Percentiles rank a stretch among this genome's conserved stretches.
These are phyloP conservation scores for Samia ricini DNA, from an alignment of 1,140 invertebrate species.

Conservation along the genomic window DNA sequence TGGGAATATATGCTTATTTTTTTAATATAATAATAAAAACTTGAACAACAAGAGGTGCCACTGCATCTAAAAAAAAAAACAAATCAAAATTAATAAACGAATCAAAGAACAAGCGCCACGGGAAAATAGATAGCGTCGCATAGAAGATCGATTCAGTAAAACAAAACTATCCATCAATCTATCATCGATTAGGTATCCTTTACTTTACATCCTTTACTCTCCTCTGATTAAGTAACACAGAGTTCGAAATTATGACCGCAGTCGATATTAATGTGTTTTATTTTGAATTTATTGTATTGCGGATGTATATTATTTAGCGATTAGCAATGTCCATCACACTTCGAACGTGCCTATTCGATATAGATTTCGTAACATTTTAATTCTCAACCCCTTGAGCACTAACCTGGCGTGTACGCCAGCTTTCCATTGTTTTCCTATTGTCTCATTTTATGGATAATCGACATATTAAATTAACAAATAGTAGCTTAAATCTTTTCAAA, in stretches of 20 bases:
- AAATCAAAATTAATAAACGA: not conserved
- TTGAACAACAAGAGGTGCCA: not conserved
- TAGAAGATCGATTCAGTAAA: conserved; percentile 28
- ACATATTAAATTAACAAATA: no score
- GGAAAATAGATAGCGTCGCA: conserved; percentile 36
- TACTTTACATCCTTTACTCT: conserved; percentile 23
- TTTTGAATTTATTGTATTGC: conserved; percentile 35
- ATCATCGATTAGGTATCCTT: no score
- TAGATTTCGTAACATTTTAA: no score
- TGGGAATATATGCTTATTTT: not conserved
- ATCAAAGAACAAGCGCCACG: conserved; percentile 8
- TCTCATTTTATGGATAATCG: no score
- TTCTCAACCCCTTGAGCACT: no score
- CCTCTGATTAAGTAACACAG: conserved; percentile 30
- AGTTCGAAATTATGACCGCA: conserved; percentile 30
- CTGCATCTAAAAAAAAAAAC: not conserved
- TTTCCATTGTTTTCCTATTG: no score
- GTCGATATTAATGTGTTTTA: conserved; percentile 36
- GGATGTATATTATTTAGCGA: conserved; percentile 16
- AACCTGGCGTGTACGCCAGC: no score
- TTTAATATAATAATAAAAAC: not conserved
- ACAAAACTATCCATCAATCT: conserved; percentile 25
- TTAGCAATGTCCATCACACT: conserved; percentile 9
- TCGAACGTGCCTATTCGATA: conserved; percentile 1
- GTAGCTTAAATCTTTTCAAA: no score